phyloP scores from a whole-genome alignment of 2,888 invertebrate species.

The Netelia fuscicornis region DNA sequence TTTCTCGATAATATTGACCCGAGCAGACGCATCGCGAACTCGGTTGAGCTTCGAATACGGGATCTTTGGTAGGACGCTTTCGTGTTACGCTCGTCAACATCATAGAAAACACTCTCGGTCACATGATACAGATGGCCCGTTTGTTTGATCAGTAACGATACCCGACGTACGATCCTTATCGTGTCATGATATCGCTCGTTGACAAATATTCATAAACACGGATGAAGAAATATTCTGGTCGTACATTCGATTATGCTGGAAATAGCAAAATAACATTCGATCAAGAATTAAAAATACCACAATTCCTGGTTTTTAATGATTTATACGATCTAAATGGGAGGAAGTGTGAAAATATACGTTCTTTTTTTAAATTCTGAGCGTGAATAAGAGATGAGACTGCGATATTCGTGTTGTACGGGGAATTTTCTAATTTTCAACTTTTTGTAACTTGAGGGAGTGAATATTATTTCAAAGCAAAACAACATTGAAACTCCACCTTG shows the following conservation, averaged over 20 bases:
- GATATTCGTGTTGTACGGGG: too few relatives aligned
- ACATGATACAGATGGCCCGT: background rate
- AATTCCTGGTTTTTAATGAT: too few relatives aligned
- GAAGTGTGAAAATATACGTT: too few relatives aligned
- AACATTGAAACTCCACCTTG: too few relatives aligned
- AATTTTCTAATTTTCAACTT: too few relatives aligned
- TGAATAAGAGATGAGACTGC: too few relatives aligned
- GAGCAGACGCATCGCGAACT: background rate
- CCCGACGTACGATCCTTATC: background rate
- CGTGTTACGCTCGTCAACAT: background rate
- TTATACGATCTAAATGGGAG: too few relatives aligned
- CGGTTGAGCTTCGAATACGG: background rate
- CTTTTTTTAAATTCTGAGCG: too few relatives aligned
- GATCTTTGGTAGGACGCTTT: background rate
- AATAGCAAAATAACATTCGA: background rate
- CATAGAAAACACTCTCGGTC: background rate
- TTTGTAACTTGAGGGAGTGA: too few relatives aligned
- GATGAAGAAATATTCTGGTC: background rate
- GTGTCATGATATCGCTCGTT: background rate
- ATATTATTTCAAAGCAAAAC: too few relatives aligned
- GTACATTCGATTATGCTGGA: background rate
- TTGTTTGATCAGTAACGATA: background rate
- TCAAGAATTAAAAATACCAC: too few relatives aligned
- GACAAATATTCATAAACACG: background rate
- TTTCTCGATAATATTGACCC: conserved; percentile 5